Evolutionary conservation across 1,140 invertebrate species (phyloP), one percentile per base, ranked within the genome.

Genomic region (Plutomurus gul): DNA sequence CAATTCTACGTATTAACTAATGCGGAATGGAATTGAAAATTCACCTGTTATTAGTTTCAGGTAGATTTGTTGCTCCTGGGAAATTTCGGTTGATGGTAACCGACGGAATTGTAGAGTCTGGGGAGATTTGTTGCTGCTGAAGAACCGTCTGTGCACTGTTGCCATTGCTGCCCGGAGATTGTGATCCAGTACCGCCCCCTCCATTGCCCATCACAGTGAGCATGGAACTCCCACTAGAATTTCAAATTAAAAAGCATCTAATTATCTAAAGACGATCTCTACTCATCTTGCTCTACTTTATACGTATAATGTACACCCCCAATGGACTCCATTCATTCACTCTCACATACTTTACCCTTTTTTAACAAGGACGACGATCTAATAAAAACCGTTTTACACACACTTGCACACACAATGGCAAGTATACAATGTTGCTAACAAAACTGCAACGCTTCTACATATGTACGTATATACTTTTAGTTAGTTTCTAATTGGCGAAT

Each of bases 131-230:
- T n/a, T 47, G 46, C 16, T 51, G 47, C 18, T 25, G 20, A 3
- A 36, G 1, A n/a, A n/a, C n/a, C n/a, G n/a, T n/a, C 56, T 65
- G 56, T 13, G 16, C 27, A 65, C 36, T 25, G 56, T 7, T 33
- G 30, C 27, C 47, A 33, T n/a, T 65, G 8, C 36, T 65, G 56
- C 56, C 36, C 16, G 56, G 56, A 27, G 56, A 65, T 13, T 65
- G 30, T 0, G 56, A 65, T 65, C 56, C 56, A 65, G 56, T 33
- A 16, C 56, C 56, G 1, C 56, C 56, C 27, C 56, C 36, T 33
- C 56, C 56, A 65, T 65, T 65, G 30, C 56, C 56, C 56, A 65
- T 65, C 56, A 27, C 56, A 25, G 36, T 65, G 56, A 65, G 56
- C 56, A 36, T 33, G 16, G 56, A 65, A 30, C 56, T 36, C 56